Percentiles rank a stretch among this genome's conserved stretches.
Conservation (phyloP, 2,888 invertebrate genomes). For the Neria commutata region DNA sequence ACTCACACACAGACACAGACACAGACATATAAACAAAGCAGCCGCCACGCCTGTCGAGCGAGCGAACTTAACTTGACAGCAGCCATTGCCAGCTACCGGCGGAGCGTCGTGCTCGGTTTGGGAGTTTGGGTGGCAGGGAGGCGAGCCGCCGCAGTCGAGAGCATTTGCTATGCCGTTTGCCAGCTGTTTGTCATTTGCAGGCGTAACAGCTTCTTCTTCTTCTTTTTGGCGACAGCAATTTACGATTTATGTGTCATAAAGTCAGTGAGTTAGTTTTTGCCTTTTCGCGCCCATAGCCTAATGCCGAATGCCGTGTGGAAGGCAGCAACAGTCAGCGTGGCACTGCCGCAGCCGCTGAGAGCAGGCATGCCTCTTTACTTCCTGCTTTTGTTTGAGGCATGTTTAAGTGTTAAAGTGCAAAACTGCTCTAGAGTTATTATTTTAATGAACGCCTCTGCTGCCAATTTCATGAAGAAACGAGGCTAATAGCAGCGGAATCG, state of each 20-base stretch:
- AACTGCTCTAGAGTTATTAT: constrained; percentile 47
- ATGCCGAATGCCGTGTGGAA: background rate
- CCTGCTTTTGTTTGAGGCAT: constrained; percentile 34
- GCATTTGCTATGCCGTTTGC: constrained; percentile 15
- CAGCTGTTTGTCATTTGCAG: constrained; percentile 23
- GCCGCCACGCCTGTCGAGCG: too few species aligned
- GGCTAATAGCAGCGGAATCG: constrained; percentile 39
- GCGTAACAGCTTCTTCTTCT: constrained; percentile 10
- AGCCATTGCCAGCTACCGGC: too few species aligned
- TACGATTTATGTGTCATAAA: constrained; percentile 59
- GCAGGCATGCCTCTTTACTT: background rate
- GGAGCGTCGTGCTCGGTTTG: too few species aligned
- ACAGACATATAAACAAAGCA: too few species aligned
- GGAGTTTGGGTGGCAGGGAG: too few species aligned
- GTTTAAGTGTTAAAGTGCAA: constrained; percentile 44
- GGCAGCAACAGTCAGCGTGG: background rate
- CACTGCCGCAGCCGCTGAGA: background rate
- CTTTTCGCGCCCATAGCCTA: constrained; percentile 41
- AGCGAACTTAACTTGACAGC: too few species aligned
- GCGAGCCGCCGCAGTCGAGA: too few species aligned
- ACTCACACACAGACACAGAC: too few species aligned
- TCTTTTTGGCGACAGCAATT: constrained; percentile 10
- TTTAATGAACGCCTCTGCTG: constrained; percentile 48
- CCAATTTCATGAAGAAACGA: constrained; percentile 24
- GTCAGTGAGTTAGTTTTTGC: constrained; percentile 54